phyloP scores from a whole-genome alignment of 1,140 invertebrate genomes.

The Brachionus sp. region DNA sequence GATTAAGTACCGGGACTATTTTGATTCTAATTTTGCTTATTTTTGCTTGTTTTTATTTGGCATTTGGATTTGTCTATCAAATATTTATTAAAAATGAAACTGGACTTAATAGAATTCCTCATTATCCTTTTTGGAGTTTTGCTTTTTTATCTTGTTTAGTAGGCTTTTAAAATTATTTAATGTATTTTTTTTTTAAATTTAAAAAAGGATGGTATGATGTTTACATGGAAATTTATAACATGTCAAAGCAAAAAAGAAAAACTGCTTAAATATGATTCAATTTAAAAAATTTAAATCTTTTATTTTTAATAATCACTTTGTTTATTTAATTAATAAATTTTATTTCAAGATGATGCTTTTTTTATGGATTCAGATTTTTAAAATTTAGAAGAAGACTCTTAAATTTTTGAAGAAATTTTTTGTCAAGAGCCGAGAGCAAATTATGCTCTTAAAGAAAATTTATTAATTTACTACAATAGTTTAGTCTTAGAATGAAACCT shows the following conservation, averaged over 20 bases:
- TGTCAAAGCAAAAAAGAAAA: constrained; percentile 11
- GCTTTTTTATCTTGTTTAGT: background rate
- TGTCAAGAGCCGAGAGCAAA: background rate
- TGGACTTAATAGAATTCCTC: constrained; percentile 15
- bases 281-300: background rate
- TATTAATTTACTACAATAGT: background rate
- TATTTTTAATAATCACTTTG: background rate
- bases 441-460: background rate
- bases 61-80: background rate
- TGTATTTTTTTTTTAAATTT: background rate
- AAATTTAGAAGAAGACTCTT: background rate
- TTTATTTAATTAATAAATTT: constrained; percentile 7
- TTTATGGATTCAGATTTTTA: background rate
- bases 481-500: background rate
- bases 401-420: background rate
- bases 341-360: background rate
- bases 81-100: constrained; percentile 31
- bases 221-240: constrained; percentile 18
- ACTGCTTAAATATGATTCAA: constrained; percentile 39
- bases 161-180: background rate
- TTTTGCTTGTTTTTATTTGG: background rate
- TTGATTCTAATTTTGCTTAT: background rate
- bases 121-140: constrained; percentile 5
- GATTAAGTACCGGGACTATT: background rate
- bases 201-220: constrained; percentile 9